Evolutionary conservation across 2,113 vertebrate genomes (phyloP).

Genomic region (Recurvirostra avosetta): DNA sequence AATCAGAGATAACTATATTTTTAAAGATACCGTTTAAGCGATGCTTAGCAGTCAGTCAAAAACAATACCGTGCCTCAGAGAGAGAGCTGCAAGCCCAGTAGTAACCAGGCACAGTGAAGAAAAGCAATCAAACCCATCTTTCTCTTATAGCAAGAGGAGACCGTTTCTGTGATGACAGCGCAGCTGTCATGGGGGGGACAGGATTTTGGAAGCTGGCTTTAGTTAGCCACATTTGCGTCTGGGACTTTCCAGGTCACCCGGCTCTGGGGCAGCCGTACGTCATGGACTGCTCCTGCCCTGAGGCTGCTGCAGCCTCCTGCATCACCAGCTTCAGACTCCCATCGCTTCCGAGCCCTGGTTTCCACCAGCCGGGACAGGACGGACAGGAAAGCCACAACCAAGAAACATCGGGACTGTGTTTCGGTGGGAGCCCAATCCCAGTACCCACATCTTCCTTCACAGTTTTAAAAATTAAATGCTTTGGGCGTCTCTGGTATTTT

Average conservation of each 20-base stretch:
- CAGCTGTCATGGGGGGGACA: fast-evolving
- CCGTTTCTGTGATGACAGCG: neutral
- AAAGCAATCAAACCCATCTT: neutral
- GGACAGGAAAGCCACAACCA: neutral
- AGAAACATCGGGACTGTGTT: neutral
- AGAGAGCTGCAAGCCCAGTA: neutral
- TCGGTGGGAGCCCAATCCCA: neutral
- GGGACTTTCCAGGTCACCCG: neutral
- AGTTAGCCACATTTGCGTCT: neutral
- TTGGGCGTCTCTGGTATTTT: neutral
- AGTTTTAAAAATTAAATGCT: neutral
- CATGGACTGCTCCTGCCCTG: neutral
- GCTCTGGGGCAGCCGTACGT: neutral
- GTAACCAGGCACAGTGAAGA: neutral
- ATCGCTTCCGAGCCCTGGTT: neutral
- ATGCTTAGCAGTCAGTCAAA: neutral
- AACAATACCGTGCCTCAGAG: fast-evolving
- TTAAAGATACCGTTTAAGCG: neutral
- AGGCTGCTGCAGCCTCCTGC: neutral
- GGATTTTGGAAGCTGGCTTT: neutral
- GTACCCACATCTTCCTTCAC: neutral
- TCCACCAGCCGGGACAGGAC: neutral
- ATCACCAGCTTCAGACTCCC: neutral
- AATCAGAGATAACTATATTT: neutral
- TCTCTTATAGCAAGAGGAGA: neutral